phyloP scores from a whole-genome alignment of 2,113 vertebrate genomes.

The Setophaga petechia region DNA sequence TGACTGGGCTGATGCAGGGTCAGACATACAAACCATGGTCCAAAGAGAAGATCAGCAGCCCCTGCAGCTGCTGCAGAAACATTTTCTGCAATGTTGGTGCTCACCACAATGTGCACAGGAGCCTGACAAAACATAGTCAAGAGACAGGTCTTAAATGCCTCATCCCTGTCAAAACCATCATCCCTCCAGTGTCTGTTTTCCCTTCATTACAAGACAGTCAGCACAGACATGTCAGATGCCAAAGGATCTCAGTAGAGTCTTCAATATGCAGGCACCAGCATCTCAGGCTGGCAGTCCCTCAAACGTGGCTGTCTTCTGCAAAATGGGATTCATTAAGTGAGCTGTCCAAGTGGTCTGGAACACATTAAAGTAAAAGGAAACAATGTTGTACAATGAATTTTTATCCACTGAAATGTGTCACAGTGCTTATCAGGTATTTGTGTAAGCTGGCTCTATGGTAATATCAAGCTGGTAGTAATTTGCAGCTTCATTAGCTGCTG shows the following conservation, averaged over 20 bases:
- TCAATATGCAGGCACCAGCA: not conserved
- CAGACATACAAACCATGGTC: not conserved
- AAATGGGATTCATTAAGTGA: slow-evolving; percentile 47
- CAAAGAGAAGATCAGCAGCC: not conserved
- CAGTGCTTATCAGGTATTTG: slow-evolving; percentile 15
- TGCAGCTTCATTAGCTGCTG: slow-evolving; percentile 2
- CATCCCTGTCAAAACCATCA: not conserved
- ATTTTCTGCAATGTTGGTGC: not conserved
- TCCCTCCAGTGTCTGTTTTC: not conserved
- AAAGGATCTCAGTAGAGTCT: not conserved
- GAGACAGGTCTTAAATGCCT: not conserved
- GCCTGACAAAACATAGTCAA: not conserved
- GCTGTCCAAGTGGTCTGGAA: slow-evolving; percentile 49
- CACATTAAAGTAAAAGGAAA: slow-evolving; percentile 22
- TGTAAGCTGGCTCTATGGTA: not conserved
- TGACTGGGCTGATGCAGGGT: not conserved
- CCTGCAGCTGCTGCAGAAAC: not conserved
- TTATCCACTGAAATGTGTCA: slow-evolving; percentile 8
- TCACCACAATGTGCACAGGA: not conserved
- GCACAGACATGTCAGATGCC: not conserved
- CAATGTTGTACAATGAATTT: not conserved
- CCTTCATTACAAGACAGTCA: not conserved
- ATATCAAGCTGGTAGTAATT: slow-evolving; percentile 38
- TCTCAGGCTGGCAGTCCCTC: slow-evolving; percentile 9
- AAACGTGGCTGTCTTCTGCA: not conserved